A percentile compares a stretch with the other conserved stretches of the same genome.
phyloP scores from a whole-genome alignment of 2,797 vertebrate species.

The Rhynchotus rufescens region DNA sequence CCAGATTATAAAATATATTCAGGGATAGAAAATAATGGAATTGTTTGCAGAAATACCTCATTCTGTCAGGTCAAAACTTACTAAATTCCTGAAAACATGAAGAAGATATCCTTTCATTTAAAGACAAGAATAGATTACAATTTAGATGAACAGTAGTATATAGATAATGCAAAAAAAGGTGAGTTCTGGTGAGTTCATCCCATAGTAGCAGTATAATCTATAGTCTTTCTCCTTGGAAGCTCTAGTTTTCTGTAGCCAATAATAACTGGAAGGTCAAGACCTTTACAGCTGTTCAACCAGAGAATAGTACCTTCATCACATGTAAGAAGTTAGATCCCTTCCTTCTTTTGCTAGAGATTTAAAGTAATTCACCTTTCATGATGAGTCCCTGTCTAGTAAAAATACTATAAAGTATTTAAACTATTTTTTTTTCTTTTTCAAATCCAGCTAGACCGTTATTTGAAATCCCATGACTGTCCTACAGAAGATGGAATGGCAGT shows the following conservation, averaged over 20 bases:
- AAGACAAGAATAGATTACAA: neutral
- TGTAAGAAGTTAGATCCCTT: fast-evolving
- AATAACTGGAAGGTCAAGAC: neutral
- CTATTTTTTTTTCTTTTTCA: neutral
- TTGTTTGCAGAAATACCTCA: neutral
- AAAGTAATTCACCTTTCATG: neutral
- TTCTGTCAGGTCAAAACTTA: neutral
- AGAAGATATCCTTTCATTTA: neutral
- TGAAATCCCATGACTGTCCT: neutral
- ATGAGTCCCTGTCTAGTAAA: neutral
- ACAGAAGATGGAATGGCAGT: neutral
- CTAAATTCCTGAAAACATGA: neutral
- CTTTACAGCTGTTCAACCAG: neutral
- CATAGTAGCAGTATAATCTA: neutral
- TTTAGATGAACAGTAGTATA: neutral
- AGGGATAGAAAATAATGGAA: neutral
- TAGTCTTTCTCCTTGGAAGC: neutral
- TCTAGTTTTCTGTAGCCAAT: neutral
- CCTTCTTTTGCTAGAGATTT: neutral
- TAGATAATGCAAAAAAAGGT: neutral
- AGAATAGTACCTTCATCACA: neutral
- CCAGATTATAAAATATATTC: neutral
- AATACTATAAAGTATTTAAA: neutral
- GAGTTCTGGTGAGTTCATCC: neutral
- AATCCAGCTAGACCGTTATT: neutral